Evolutionary conservation across 2,113 vertebrate species (phyloP), one percentile per base, ranked within the genome.

Genomic region (Riparia riparia): DNA sequence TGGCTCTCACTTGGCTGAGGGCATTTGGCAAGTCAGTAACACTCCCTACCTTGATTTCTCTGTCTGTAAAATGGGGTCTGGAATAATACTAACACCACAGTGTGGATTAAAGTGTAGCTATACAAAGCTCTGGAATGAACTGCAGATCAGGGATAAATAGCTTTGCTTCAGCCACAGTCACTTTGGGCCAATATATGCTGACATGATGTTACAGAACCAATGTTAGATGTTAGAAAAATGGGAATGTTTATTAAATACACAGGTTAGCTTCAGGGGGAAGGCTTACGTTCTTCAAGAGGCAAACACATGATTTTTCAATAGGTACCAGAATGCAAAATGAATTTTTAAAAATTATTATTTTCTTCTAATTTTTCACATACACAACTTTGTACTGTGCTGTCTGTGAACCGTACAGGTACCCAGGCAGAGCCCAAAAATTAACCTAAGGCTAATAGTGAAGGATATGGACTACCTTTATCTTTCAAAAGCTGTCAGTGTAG

Each of bases 381-480:
- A 51, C 21, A 8, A 2, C 49, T 77, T 49, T 83, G 39, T n/a
- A 82, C 37, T 87, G 29, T 2, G 1, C 29, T 90, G 37, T n/a
- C 61, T 82, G 24, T 66, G 61, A 92, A 82, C n/a, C 7, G 12
- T 8, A 58, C 24, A 82, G 47, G 42, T 54, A 86, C 45, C 14
- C 26, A 56, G 22, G 41, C 14, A 95, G 63, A 93, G 37, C 15
- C 51, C 51, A 76, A 64, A 78, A 87, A 86, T 90, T 89, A 91
- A 86, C 89, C 66, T 50, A 66, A 69, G 85, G 70, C 42, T 84
- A 89, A 76, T 54, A 44, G 8, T 54, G 34, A 77, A 86, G 85
- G 57, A 65, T 90, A 83, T 83, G n/a, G 94, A 44, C 39, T 94
- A 82, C 44, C 42, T 93, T 92, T 89, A 72, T 93, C 82, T 89